Evolutionary conservation across 2,797 vertebrate genomes (phyloP).

Genomic region (Typhlichthys eigenmanni): DNA sequence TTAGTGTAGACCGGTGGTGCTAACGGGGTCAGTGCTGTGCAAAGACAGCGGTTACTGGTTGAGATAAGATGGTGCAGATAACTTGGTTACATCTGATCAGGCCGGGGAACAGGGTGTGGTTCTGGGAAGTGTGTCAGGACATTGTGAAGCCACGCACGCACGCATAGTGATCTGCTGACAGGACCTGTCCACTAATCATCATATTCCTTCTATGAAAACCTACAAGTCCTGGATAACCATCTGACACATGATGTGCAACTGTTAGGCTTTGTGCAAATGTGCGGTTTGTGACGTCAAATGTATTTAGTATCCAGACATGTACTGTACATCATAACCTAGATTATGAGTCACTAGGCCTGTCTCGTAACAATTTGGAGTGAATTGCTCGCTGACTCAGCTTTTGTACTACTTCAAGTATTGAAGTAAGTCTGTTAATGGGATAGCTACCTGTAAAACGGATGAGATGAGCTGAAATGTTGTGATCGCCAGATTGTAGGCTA

Average conservation of each 20-base stretch:
- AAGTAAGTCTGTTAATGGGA: too few species aligned
- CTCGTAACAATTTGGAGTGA: too few species aligned
- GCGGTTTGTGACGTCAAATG: conserved; percentile 2
- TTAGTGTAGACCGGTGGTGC: too few species aligned
- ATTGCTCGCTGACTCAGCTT: too few species aligned
- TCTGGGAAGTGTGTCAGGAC: not conserved
- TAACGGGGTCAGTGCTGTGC: too few species aligned
- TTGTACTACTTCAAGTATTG: too few species aligned
- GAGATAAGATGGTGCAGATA: conserved; percentile 36
- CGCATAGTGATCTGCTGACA: not conserved
- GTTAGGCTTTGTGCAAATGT: conserved; percentile 18
- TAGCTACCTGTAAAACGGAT: too few species aligned
- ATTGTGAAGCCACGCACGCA: not conserved
- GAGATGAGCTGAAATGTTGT: too few species aligned
- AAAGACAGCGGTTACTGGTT: conserved; percentile 26
- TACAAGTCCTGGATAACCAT: conserved; percentile 14
- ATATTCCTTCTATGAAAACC: conserved; percentile 29
- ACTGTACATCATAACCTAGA: not conserved
- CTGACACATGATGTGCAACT: conserved; percentile 23
- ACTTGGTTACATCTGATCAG: conserved; percentile 37
- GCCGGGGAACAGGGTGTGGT: not conserved
- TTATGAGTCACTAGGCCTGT: conserved; percentile 9
- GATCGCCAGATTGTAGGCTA: too few species aligned
- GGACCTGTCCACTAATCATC: conserved; percentile 6
- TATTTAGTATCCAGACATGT: not conserved